A percentile compares a stretch with the other conserved stretches of the same genome.
Evolutionary conservation across 2,113 vertebrate species (phyloP).

Genomic region (Ariopsis seemanni): DNA sequence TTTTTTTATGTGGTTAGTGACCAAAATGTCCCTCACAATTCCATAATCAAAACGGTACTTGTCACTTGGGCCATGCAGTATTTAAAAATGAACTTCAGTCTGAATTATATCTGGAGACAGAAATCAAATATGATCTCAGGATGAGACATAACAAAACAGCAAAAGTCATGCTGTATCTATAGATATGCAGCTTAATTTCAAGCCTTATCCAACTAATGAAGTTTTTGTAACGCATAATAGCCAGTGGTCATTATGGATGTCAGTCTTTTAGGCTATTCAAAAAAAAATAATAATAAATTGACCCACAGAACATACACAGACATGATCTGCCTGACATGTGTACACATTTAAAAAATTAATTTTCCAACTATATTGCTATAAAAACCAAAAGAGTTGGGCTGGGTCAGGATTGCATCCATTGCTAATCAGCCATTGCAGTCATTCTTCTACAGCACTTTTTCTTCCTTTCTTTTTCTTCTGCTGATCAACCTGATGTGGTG

Average conservation of each 20-base stretch:
- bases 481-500: slow-evolving; percentile 72
- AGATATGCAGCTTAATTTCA: neutral
- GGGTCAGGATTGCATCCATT: neutral
- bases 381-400: neutral
- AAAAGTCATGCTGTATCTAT: neutral
- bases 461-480: slow-evolving; percentile 58
- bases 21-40: neutral
- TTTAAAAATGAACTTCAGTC: neutral
- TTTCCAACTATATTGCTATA: neutral
- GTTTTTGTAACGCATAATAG: neutral
- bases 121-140: no score
- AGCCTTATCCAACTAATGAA: neutral
- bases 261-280: neutral
- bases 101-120: neutral
- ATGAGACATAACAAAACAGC: neutral
- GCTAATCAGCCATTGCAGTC: slow-evolving; percentile 35
- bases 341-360: no score
- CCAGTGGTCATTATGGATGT: neutral
- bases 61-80: neutral
- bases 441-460: slow-evolving; percentile 33
- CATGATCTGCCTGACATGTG: neutral
- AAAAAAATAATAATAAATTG: neutral
- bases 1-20: neutral
- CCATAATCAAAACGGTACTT: neutral
- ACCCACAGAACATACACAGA: neutral